These are phyloP conservation scores for Peromyscus aztecus DNA, from an alignment of 2,797 vertebrate genomes.

Conservation along the genomic window DNA sequence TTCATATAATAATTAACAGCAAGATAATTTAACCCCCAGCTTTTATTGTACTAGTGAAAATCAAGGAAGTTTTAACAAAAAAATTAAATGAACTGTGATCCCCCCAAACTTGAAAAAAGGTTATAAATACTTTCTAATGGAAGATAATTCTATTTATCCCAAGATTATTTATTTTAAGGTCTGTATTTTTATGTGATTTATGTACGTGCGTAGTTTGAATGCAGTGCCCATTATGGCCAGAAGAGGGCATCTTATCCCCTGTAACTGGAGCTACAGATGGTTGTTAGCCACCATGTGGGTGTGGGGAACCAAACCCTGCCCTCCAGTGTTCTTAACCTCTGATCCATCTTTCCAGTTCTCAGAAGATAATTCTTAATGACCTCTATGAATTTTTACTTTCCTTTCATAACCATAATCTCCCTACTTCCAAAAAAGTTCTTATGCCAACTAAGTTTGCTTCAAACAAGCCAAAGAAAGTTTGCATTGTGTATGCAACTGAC, in stretches of 20 bases:
- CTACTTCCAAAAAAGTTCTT: background rate
- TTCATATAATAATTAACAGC: background rate
- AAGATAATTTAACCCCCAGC: background rate
- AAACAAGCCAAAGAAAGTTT: slow-evolving; percentile 43
- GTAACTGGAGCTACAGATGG: no score
- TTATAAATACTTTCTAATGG: background rate
- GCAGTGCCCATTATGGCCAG: background rate
- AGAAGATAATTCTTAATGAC: slow-evolving; percentile 12
- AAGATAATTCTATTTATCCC: background rate
- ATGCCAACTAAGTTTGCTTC: background rate
- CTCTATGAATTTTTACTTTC: background rate
- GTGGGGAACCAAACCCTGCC: background rate
- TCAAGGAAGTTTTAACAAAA: slow-evolving; percentile 50
- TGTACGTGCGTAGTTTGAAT: background rate
- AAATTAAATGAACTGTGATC: background rate
- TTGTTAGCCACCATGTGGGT: background rate
- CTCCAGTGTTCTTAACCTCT: background rate
- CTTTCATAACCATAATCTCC: background rate
- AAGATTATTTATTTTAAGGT: background rate
- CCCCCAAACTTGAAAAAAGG: background rate
- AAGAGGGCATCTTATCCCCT: background rate
- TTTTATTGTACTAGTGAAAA: slow-evolving; percentile 25
- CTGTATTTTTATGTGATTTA: background rate
- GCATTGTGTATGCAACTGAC: background rate
- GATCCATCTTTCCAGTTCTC: background rate